Evolutionary conservation across 2,888 invertebrate species (phyloP).

Genomic region (Thymelicus acteon): DNA sequence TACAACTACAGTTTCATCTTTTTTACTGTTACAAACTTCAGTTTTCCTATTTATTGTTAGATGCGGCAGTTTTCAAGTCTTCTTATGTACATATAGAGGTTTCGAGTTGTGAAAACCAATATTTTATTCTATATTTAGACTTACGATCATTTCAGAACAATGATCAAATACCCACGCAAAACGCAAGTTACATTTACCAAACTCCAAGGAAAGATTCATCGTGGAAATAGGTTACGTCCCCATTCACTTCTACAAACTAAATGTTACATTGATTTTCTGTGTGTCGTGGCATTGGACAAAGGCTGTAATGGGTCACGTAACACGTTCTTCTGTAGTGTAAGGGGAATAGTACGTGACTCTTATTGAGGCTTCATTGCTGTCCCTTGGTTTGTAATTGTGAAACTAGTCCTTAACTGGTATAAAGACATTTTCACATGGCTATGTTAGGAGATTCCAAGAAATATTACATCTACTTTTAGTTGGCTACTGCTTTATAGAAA

Average conservation of each 20-base stretch:
- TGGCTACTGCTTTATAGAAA: too few relatives aligned
- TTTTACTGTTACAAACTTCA: too few relatives aligned
- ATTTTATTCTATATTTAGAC: too few relatives aligned
- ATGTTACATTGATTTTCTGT: conserved; percentile 33
- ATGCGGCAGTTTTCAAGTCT: too few relatives aligned
- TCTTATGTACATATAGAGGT: too few relatives aligned
- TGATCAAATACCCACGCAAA: too few relatives aligned
- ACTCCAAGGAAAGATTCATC: neutral
- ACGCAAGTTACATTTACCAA: too few relatives aligned
- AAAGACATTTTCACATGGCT: neutral
- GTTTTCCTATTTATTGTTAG: too few relatives aligned
- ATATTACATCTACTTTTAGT: too few relatives aligned
- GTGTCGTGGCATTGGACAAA: conserved; percentile 31
- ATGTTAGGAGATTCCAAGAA: neutral
- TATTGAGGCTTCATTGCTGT: conserved; percentile 17
- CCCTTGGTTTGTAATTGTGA: conserved; percentile 15
- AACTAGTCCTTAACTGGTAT: conserved; percentile 15
- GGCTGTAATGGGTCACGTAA: conserved; percentile 33
- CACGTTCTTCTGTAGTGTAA: conserved; percentile 26
- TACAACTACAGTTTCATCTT: too few relatives aligned
- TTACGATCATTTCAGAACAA: too few relatives aligned
- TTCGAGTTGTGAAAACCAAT: too few relatives aligned
- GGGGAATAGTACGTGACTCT: conserved; percentile 31
- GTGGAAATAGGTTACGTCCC: conserved; percentile 12
- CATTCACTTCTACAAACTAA: conserved; percentile 17